Conservation (phyloP, 2,888 invertebrate species). For the Brenthis daphne region DNA sequence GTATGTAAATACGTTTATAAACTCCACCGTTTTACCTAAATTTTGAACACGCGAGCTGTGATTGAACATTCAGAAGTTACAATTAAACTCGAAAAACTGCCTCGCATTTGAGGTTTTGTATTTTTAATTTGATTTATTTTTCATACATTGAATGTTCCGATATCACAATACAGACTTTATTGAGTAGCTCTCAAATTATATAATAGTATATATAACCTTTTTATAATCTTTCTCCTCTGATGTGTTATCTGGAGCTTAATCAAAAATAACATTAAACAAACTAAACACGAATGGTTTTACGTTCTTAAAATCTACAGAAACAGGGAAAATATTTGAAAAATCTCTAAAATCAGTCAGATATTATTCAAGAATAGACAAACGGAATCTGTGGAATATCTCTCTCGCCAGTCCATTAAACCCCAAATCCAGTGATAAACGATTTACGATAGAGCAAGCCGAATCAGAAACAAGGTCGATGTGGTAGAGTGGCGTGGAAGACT, state of each 20-base stretch:
- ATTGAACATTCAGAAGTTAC: not conserved
- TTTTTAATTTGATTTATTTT: not conserved
- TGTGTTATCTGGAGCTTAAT: no score
- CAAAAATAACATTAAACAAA: no score
- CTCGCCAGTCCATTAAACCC: constrained; percentile 66
- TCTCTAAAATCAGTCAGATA: not conserved
- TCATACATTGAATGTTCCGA: not conserved
- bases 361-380: constrained; percentile 30
- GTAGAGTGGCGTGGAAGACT: constrained; percentile 61
- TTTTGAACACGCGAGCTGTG: constrained; percentile 2
- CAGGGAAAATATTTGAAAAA: not conserved
- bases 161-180: not conserved
- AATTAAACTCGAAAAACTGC: not conserved
- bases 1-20: no score
- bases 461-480: constrained; percentile 74
- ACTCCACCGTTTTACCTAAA: not conserved
- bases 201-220: no score
- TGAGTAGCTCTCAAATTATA: no score
- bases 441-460: constrained; percentile 70
- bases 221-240: no score
- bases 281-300: no score
- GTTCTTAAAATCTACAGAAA: no score
- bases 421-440: constrained; percentile 69
- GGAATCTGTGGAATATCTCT: constrained; percentile 61
- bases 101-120: not conserved